Conservation (phyloP, 1,140 invertebrate genomes). For the Hycleus phaleratus region DNA sequence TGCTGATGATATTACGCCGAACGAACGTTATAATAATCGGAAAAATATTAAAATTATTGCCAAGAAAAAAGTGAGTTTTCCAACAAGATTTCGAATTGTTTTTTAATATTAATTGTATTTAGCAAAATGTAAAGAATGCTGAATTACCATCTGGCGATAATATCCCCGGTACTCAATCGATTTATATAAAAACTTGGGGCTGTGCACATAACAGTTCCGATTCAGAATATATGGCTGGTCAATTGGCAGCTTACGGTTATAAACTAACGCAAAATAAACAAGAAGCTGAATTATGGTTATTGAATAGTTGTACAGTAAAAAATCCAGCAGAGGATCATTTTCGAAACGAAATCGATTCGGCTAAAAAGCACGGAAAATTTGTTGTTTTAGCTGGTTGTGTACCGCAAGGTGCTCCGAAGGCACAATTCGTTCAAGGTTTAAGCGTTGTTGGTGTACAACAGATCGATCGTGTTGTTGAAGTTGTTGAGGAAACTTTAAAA, state of each 20-base stretch:
- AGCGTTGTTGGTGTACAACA: slow-evolving; percentile 96
- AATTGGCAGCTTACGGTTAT: slow-evolving; percentile 82
- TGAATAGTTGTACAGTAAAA: slow-evolving; percentile 98
- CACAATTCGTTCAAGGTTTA: slow-evolving; percentile 67
- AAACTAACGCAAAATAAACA: slow-evolving; percentile 73
- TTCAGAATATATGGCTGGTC: slow-evolving; percentile 96
- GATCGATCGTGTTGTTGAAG: slow-evolving; percentile 95
- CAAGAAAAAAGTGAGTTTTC: slow-evolving; percentile 39
- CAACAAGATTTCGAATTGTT: slow-evolving; percentile 15
- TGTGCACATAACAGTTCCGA: slow-evolving; percentile 96
- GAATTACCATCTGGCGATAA: slow-evolving; percentile 48
- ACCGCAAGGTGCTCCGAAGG: slow-evolving; percentile 77
- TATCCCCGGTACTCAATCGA: slow-evolving; percentile 81
- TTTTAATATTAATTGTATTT: not conserved
- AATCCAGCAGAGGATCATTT: slow-evolving; percentile 96
- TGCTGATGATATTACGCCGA: slow-evolving; percentile 66
- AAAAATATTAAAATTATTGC: slow-evolving; percentile 58
- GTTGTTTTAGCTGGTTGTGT: slow-evolving; percentile 96
- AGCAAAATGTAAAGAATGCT: slow-evolving; percentile 7
- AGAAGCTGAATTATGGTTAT: slow-evolving; percentile 84
- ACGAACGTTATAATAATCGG: slow-evolving; percentile 60
- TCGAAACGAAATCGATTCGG: slow-evolving; percentile 83
- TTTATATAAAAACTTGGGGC: slow-evolving; percentile 96
- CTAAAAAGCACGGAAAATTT: slow-evolving; percentile 66
- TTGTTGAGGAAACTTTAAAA: slow-evolving; percentile 96